Conservation (phyloP, 2,888 invertebrate species). For the Netelia inedita region DNA sequence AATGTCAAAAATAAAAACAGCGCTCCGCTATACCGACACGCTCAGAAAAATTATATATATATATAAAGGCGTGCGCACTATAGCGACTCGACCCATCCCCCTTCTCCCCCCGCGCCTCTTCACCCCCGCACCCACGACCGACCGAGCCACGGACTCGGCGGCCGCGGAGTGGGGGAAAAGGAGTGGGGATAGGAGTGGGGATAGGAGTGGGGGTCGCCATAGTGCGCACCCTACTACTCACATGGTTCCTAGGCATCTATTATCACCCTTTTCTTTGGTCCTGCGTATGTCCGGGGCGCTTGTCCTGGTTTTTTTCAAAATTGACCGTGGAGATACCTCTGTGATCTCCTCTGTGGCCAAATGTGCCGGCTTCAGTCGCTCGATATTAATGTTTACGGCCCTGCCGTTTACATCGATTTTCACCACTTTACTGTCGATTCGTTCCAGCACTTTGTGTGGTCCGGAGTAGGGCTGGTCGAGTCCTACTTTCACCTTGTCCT, state of each 20-base stretch:
- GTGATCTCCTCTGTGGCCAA: not conserved
- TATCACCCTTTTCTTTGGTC: not conserved
- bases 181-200: too few relatives aligned
- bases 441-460: constrained; percentile 20
- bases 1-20: too few relatives aligned
- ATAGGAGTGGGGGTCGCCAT: too few relatives aligned
- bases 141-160: too few relatives aligned
- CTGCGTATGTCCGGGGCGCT: constrained; percentile 9
- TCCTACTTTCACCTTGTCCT: constrained; percentile 15
- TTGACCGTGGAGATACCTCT: not conserved
- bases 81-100: too few relatives aligned
- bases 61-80: too few relatives aligned
- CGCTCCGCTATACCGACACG: too few relatives aligned
- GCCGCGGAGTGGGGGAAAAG: too few relatives aligned
- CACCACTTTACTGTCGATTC: constrained; percentile 30
- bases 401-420: not conserved
- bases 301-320: not conserved
- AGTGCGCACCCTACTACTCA: too few relatives aligned
- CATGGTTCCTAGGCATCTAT: not conserved
- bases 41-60: too few relatives aligned
- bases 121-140: too few relatives aligned
- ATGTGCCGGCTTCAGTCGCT: constrained; percentile 16
- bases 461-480: constrained; percentile 43
- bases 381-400: constrained; percentile 2
- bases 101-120: too few relatives aligned